Conservation (phyloP, 2,888 invertebrate species). For the Cylloceria caligata region DNA sequence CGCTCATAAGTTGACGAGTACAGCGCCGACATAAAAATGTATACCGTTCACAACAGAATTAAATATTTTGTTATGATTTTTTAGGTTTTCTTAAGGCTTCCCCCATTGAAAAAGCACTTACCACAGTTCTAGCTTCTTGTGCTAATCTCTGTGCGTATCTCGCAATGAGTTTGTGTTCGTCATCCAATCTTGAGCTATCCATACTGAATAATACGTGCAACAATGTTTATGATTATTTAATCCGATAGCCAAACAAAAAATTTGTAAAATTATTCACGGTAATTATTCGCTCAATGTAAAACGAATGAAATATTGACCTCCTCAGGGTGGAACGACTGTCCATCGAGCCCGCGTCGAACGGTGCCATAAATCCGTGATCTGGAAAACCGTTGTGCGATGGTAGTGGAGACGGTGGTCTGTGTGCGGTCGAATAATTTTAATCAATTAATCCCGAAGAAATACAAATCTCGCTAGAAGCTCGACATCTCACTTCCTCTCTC, state of each 20-base stretch:
- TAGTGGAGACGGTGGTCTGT: conserved; percentile 95
- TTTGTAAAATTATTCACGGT: background rate
- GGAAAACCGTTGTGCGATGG: conserved; percentile 97
- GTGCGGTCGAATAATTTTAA: conserved; percentile 71
- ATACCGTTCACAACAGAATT: conserved; percentile 5
- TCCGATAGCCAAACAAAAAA: conserved; percentile 19
- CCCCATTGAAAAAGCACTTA: conserved; percentile 76
- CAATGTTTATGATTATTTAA: conserved; percentile 26
- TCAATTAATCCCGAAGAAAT: conserved; percentile 14
- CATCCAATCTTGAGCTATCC: conserved; percentile 87
- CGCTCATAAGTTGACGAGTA: background rate
- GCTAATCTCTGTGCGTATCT: conserved; percentile 98
- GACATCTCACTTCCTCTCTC: background rate
- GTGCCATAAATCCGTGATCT: conserved; percentile 88
- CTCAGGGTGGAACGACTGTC: conserved; percentile 89
- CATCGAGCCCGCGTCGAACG: conserved; percentile 92
- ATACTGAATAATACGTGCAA: conserved; percentile 75
- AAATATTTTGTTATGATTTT: background rate
- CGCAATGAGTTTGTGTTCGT: conserved; percentile 98
- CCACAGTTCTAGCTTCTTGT: conserved; percentile 93
- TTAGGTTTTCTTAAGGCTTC: conserved; percentile 3
- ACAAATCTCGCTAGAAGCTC: background rate
- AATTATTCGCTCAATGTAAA: background rate
- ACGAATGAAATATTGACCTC: conserved; percentile 82
- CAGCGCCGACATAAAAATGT: background rate